These are phyloP conservation scores for Excalfactoria chinensis DNA, from an alignment of 2,113 vertebrate genomes.

Conservation along the genomic window DNA sequence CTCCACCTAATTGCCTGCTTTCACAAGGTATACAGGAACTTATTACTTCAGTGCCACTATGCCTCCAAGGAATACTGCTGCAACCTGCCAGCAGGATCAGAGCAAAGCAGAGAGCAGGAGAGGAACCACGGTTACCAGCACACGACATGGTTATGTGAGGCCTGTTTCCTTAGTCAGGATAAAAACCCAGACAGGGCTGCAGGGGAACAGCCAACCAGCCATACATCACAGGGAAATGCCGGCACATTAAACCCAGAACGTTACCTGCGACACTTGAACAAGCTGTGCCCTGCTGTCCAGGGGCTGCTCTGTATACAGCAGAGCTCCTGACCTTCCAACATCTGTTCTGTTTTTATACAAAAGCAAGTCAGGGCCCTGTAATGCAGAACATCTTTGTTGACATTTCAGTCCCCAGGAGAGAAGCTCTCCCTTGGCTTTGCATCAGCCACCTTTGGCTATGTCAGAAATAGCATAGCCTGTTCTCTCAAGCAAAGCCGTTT, in stretches of 20 bases:
- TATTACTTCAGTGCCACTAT: slow-evolving; percentile 67
- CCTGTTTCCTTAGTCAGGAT: not conserved
- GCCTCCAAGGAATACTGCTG: slow-evolving; percentile 21
- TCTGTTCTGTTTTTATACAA: slow-evolving; percentile 44
- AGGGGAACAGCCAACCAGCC: not conserved
- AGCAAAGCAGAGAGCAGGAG: not conserved
- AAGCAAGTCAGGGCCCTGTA: slow-evolving; percentile 30
- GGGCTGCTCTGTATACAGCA: not conserved
- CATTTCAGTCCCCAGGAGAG: slow-evolving; percentile 44
- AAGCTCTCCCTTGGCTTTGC: slow-evolving; percentile 16
- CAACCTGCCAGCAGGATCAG: not conserved
- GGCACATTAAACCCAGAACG: not conserved
- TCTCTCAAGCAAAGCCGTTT: slow-evolving; percentile 38
- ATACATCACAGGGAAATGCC: not conserved
- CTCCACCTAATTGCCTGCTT: slow-evolving; percentile 55
- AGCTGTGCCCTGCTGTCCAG: not conserved
- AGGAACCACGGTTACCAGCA: not conserved
- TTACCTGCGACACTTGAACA: not conserved
- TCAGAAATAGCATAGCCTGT: not conserved
- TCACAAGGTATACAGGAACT: slow-evolving; percentile 45
- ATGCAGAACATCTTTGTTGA: slow-evolving; percentile 39
- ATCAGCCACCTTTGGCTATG: slow-evolving; percentile 56
- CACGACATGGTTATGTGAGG: rapidly evolving
- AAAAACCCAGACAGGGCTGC: not conserved
- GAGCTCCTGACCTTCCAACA: slow-evolving; percentile 52